Conservation (phyloP, 2,113 vertebrate species). For the Callaeas wilsoni region DNA sequence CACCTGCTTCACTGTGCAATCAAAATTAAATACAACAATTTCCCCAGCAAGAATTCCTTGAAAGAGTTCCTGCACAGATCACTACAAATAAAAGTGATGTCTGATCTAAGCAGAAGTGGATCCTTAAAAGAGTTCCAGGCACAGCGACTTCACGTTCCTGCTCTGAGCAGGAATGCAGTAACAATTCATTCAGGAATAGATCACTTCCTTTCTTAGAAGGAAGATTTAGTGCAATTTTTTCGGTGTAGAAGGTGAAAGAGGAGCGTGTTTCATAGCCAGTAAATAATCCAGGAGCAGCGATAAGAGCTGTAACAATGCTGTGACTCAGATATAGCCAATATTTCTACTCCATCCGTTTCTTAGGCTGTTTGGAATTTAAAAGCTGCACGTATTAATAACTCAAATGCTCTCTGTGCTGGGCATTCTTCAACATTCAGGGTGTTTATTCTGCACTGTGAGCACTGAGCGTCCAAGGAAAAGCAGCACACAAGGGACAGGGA, state of each 20-base stretch:
- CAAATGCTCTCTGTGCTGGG: background rate
- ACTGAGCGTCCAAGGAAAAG: background rate
- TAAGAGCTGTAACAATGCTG: accelerated
- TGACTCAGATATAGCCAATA: background rate
- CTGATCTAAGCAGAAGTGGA: background rate
- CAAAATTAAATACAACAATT: background rate
- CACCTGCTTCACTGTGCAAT: background rate
- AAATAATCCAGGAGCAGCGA: background rate
- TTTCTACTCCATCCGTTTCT: background rate
- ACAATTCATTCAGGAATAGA: background rate
- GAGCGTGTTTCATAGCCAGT: background rate
- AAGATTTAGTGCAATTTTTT: background rate
- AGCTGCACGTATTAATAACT: background rate
- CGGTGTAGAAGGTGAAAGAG: background rate
- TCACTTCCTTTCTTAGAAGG: background rate
- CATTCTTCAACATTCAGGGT: background rate
- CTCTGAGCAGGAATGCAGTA: background rate
- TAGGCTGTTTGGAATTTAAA: background rate
- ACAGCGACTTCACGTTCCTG: background rate
- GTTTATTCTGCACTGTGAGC: background rate
- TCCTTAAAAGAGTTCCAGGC: background rate
- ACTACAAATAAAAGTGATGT: background rate
- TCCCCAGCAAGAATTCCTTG: background rate
- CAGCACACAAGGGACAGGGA: background rate
- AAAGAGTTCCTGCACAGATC: background rate